phyloP scores from a whole-genome alignment of 2,888 invertebrate species.

The Brenthis daphne region DNA sequence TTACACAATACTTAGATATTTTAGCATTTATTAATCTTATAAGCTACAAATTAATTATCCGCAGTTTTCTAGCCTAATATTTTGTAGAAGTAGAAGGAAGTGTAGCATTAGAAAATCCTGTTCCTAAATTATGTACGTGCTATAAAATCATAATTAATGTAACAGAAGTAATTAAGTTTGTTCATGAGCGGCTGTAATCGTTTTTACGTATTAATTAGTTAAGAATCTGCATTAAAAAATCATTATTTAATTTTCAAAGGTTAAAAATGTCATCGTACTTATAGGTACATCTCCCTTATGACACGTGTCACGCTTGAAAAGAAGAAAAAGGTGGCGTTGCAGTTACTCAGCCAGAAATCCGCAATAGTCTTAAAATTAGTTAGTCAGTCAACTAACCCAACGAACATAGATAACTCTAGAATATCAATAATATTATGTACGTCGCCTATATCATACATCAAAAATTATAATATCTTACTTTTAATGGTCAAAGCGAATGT shows the following conservation, averaged over 20 bases:
- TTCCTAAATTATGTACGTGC: constrained; percentile 20
- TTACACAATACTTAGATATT: constrained; percentile 13
- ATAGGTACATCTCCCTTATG: too few species aligned
- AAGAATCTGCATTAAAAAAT: constrained; percentile 1
- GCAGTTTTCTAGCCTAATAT: constrained; percentile 12
- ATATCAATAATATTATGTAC: too few species aligned
- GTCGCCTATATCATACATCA: too few species aligned
- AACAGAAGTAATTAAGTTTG: constrained; percentile 12
- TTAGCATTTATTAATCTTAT: constrained; percentile 8
- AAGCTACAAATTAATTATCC: constrained; percentile 6
- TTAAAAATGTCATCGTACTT: background rate
- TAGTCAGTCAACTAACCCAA: too few species aligned
- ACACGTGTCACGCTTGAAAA: too few species aligned
- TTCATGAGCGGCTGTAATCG: constrained; percentile 9
- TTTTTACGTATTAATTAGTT: constrained; percentile 12
- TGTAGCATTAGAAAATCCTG: constrained; percentile 18
- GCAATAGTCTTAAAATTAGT: too few species aligned
- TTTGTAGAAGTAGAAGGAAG: constrained; percentile 13
- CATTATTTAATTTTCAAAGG: background rate
- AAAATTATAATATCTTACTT: too few species aligned
- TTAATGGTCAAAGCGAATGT: too few species aligned
- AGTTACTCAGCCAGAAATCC: too few species aligned
- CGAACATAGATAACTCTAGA: too few species aligned
- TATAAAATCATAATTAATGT: constrained; percentile 16
- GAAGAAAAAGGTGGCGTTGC: too few species aligned